phyloP scores from a whole-genome alignment of 2,797 vertebrate species.

The Megalops cyprinoides region DNA sequence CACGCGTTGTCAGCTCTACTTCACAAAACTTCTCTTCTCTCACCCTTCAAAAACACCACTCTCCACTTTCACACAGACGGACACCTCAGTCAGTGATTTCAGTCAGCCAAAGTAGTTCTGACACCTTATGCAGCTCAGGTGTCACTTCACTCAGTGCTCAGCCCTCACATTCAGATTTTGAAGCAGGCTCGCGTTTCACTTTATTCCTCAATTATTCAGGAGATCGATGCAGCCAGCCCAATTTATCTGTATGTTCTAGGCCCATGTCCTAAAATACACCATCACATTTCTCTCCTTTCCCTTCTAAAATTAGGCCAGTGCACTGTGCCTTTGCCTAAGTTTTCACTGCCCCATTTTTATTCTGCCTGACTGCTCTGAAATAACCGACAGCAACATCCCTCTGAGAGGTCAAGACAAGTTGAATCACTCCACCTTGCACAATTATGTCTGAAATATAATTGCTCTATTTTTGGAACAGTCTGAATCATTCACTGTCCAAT shows the following conservation, averaged over 20 bases:
- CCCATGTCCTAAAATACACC: background rate
- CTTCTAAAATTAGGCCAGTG: slow-evolving; percentile 6
- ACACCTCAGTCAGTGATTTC: background rate
- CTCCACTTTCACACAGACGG: background rate
- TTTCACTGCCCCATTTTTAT: background rate
- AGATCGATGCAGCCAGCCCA: background rate
- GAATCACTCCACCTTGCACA: background rate
- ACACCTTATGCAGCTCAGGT: background rate
- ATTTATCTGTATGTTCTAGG: background rate
- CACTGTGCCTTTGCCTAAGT: background rate
- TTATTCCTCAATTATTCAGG: slow-evolving; percentile 9
- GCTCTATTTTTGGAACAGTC: slow-evolving; percentile 2
- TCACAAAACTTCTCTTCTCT: background rate
- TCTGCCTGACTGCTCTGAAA: background rate
- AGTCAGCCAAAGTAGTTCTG: background rate
- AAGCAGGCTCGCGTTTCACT: background rate
- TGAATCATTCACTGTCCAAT: background rate
- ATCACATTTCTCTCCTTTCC: background rate
- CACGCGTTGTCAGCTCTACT: slow-evolving; percentile 7
- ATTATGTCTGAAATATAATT: background rate
- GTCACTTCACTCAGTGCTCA: background rate
- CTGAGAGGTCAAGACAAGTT: background rate
- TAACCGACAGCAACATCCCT: background rate
- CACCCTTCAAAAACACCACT: background rate
- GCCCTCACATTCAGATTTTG: background rate